Conservation (phyloP, 2,888 invertebrate species). For the Adineta ricciae region DNA sequence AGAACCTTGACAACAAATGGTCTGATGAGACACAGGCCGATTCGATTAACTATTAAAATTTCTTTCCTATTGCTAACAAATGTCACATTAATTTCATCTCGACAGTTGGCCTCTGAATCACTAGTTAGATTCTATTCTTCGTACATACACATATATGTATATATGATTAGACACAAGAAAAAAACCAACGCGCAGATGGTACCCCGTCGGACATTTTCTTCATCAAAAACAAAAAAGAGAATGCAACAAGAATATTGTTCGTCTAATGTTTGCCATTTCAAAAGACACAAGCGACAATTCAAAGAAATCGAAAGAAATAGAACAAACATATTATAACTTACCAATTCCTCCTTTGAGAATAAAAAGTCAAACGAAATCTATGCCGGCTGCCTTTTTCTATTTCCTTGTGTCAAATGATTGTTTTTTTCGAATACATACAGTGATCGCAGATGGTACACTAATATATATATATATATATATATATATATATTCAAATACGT, state of each 20-base stretch:
- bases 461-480: no score
- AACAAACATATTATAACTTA: background rate
- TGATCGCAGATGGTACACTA: background rate
- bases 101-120: background rate
- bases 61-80: background rate
- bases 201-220: constrained; percentile 3
- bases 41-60: background rate
- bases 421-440: background rate
- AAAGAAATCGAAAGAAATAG: background rate
- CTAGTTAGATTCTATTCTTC: background rate
- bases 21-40: background rate
- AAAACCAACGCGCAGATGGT: background rate
- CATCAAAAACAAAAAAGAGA: background rate
- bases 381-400: background rate
- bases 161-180: background rate
- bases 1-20: no score
- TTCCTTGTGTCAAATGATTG: background rate
- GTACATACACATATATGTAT: background rate
- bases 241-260: background rate
- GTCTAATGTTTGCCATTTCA: background rate
- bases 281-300: background rate
- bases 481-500: background rate
- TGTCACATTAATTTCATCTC: background rate
- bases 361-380: background rate
- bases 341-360: background rate